Evolutionary conservation across 2,888 invertebrate species (phyloP).

Genomic region (Gastrophysa polygoni): DNA sequence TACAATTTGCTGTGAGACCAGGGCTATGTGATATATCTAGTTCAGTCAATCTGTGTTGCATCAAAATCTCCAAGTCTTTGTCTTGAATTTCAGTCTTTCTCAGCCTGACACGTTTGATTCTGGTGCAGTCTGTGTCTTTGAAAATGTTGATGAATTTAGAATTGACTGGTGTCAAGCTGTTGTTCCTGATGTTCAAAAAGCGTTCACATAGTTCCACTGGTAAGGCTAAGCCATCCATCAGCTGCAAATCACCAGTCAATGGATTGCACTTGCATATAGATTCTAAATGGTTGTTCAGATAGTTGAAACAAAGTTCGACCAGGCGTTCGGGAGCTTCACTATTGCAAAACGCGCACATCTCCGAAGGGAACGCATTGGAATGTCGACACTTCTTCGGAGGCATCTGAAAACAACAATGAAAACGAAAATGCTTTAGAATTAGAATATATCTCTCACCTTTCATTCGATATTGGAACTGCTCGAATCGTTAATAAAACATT

Average conservation of each 20-base stretch:
- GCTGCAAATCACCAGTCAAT: slow-evolving; percentile 55
- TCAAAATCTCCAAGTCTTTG: slow-evolving; percentile 70
- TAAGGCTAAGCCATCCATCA: slow-evolving; percentile 68
- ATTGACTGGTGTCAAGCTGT: slow-evolving; percentile 58
- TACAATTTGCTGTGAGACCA: slow-evolving; percentile 66
- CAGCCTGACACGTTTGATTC: slow-evolving; percentile 72
- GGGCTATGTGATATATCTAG: slow-evolving; percentile 79
- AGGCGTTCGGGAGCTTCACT: slow-evolving; percentile 64
- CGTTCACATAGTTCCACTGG: slow-evolving; percentile 77
- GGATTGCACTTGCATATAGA: slow-evolving; percentile 63
- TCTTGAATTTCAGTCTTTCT: slow-evolving; percentile 75
- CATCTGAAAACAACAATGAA: slow-evolving; percentile 29
- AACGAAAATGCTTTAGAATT: slow-evolving; percentile 14
- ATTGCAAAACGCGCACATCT: slow-evolving; percentile 56
- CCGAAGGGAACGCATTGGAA: slow-evolving; percentile 53
- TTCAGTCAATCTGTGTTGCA: slow-evolving; percentile 75
- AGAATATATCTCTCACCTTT: neutral
- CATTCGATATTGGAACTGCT: slow-evolving; percentile 1
- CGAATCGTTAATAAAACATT: slow-evolving; percentile 20
- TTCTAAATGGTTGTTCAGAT: slow-evolving; percentile 67
- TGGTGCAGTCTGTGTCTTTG: slow-evolving; percentile 68
- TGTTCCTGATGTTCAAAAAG: slow-evolving; percentile 66
- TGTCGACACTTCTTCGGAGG: slow-evolving; percentile 50
- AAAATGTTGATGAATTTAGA: slow-evolving; percentile 76
- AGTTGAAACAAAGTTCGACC: slow-evolving; percentile 68